Percentiles rank a stretch among this genome's conserved stretches.
Conservation (phyloP, 2,113 vertebrate genomes). For the Carettochelys insculpta region DNA sequence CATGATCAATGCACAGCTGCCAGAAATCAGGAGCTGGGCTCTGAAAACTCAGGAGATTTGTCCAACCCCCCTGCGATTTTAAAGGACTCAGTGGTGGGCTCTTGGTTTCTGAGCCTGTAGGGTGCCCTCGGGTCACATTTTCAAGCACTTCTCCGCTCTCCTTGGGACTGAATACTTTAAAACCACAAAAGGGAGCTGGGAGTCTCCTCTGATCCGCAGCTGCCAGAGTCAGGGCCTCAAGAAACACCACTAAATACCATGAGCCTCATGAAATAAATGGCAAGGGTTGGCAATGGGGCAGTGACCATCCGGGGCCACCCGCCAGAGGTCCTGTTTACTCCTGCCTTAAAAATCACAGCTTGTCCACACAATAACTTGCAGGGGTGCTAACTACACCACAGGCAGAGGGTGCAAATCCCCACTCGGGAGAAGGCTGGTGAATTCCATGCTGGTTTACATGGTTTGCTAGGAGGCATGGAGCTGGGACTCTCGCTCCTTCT, state of each 20-base stretch:
- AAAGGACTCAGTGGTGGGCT: neutral
- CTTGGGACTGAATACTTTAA: neutral
- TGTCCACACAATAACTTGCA: neutral
- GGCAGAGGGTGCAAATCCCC: neutral
- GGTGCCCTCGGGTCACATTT: neutral
- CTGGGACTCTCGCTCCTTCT: neutral
- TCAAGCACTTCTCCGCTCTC: neutral
- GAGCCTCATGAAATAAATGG: neutral
- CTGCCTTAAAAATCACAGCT: neutral
- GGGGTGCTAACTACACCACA: too few species aligned
- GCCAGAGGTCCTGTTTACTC: neutral
- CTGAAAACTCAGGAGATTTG: neutral
- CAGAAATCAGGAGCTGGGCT: neutral
- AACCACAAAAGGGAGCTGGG: neutral
- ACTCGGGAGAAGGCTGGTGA: neutral
- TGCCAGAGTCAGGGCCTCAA: neutral
- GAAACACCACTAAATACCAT: neutral
- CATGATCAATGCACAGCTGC: neutral
- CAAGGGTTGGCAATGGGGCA: neutral
- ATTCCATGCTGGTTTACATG: neutral
- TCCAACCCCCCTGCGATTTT: neutral
- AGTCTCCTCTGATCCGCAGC: neutral
- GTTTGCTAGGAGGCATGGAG: neutral
- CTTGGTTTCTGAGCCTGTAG: neutral
- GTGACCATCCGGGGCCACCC: neutral